Percentiles rank a stretch among this genome's conserved stretches.
These are phyloP conservation scores for Eleutherodactylus coqui DNA, from an alignment of 2,797 vertebrate species.

Conservation along the genomic window DNA sequence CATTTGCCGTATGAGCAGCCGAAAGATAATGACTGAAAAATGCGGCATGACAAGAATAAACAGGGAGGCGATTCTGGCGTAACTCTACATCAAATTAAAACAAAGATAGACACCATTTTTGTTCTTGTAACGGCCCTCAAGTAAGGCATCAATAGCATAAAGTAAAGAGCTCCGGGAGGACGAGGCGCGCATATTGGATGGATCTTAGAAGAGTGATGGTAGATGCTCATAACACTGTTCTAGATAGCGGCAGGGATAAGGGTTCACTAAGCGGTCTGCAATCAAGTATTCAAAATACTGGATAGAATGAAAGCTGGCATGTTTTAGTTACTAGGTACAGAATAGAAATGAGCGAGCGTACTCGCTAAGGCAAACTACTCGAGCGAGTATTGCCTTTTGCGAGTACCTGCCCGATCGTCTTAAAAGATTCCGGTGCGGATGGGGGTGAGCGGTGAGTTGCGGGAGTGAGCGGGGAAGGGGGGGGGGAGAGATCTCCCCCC, in stretches of 20 bases:
- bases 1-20: slow-evolving; percentile 64
- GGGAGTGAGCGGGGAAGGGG: no score
- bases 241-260: neutral
- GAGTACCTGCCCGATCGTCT: no score
- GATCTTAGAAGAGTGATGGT: neutral
- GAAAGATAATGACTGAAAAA: slow-evolving; percentile 64
- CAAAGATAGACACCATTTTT: slow-evolving; percentile 44
- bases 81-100: slow-evolving; percentile 58
- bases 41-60: slow-evolving; percentile 57
- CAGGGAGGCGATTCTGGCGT: slow-evolving; percentile 55
- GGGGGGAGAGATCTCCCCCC: no score
- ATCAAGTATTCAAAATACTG: neutral
- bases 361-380: no score
- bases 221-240: neutral
- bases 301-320: no score
- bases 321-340: no score
- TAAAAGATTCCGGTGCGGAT: no score
- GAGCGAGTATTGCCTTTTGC: no score
- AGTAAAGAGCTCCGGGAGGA: slow-evolving; percentile 28
- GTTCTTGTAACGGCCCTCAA: slow-evolving; percentile 47
- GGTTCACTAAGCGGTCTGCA: neutral
- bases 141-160: slow-evolving; percentile 36
- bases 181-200: neutral
- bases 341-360: no score
- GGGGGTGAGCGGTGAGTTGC: no score